Evolutionary conservation across 92 coral and sea anemone genomes (phyloP).

Genomic region (Siderastrea radians): DNA sequence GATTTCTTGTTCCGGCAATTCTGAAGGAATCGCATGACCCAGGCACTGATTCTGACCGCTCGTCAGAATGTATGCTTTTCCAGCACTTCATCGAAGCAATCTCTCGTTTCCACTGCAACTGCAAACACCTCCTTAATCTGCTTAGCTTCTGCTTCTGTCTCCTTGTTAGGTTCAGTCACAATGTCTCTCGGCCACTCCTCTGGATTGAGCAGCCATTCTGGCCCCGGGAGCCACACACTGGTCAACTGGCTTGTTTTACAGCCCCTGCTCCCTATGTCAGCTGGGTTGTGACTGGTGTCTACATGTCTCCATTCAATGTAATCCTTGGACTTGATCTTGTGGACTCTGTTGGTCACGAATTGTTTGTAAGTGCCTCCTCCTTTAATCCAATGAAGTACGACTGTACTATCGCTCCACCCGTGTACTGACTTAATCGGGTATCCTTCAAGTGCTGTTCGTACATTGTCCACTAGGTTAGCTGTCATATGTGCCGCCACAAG

Average conservation of each 20-base stretch:
- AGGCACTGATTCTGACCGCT: slow-evolving; percentile 44
- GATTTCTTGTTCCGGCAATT: slow-evolving; percentile 33
- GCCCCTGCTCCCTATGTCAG: slow-evolving; percentile 47
- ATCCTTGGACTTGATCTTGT: slow-evolving; percentile 29
- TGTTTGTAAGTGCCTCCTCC: slow-evolving; percentile 34
- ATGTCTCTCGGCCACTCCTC: no score
- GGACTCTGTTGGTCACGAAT: slow-evolving; percentile 40
- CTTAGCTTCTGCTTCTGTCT: no score
- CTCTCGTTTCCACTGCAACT: no score
- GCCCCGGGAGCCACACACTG: slow-evolving; percentile 50
- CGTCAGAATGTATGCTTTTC: slow-evolving; percentile 51
- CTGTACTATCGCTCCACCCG: slow-evolving; percentile 27
- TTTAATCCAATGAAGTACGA: slow-evolving; percentile 34
- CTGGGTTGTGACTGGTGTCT: slow-evolving; percentile 38
- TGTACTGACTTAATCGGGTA: slow-evolving; percentile 34
- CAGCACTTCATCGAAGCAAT: no score
- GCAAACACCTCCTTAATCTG: no score
- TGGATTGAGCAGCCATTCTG: no score
- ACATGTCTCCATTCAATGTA: slow-evolving; percentile 47
- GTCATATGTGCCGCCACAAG: slow-evolving; percentile 22
- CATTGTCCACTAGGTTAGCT: slow-evolving; percentile 29
- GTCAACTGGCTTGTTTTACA: slow-evolving; percentile 15
- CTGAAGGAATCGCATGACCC: slow-evolving; percentile 40
- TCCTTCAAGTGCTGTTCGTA: slow-evolving; percentile 17
- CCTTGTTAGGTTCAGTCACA: no score